Percentiles rank a stretch among this genome's conserved stretches.
phyloP scores from a whole-genome alignment of 2,888 invertebrate genomes.

The Rhagophthalmus giganteus region DNA sequence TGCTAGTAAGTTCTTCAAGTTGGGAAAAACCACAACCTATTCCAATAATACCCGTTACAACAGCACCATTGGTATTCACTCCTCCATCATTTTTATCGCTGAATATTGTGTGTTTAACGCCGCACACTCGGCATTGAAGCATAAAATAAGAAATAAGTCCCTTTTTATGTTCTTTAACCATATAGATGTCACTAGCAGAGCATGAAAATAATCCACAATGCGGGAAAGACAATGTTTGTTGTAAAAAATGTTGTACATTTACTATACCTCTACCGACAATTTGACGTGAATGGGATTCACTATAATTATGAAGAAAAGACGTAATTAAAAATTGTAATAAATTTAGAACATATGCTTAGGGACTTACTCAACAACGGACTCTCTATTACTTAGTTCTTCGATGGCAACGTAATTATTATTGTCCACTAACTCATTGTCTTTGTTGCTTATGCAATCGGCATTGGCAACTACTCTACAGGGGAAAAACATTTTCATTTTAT shows the following conservation, averaged over 20 bases:
- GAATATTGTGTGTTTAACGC: not conserved
- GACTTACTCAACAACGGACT: too few relatives aligned
- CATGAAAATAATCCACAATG: not conserved
- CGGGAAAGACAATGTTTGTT: not conserved
- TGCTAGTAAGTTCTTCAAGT: conserved; percentile 4
- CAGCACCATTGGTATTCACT: not conserved
- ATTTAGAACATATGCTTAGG: too few relatives aligned
- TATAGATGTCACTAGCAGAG: not conserved
- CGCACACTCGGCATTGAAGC: not conserved
- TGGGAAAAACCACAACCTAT: conserved; percentile 15
- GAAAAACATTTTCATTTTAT: too few relatives aligned
- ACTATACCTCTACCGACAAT: not conserved
- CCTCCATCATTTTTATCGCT: not conserved
- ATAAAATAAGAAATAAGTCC: conserved; percentile 1
- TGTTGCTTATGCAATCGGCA: too few relatives aligned
- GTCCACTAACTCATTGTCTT: too few relatives aligned
- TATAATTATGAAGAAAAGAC: too few relatives aligned
- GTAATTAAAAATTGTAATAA: too few relatives aligned
- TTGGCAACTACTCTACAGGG: too few relatives aligned
- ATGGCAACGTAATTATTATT: too few relatives aligned
- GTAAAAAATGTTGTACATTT: not conserved
- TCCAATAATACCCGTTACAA: not conserved
- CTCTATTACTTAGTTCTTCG: too few relatives aligned
- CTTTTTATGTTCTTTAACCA: not conserved
- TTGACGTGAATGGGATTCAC: too few relatives aligned